Percentiles rank a stretch among this genome's conserved stretches.
These are phyloP conservation scores for Oreohelix idahoensis DNA, from an alignment of 1,140 invertebrate genomes.

Conservation along the genomic window DNA sequence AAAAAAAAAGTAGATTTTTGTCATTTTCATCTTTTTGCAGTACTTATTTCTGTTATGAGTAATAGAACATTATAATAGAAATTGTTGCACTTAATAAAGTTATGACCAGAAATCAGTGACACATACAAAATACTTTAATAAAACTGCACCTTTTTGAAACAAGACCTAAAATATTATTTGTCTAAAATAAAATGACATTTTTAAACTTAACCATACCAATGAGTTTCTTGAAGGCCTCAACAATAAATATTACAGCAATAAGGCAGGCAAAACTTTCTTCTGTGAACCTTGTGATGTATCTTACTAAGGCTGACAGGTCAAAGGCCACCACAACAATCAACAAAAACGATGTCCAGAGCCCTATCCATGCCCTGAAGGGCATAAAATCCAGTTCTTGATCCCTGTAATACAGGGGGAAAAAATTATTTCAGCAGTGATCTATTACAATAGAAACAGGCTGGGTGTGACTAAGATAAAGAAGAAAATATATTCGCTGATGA, in stretches of 20 bases:
- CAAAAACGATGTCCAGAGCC: constrained; percentile 93
- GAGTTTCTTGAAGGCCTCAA: constrained; percentile 85
- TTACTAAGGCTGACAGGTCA: constrained; percentile 96
- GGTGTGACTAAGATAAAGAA: too few species aligned
- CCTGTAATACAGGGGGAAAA: constrained; percentile 74
- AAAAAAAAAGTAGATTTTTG: too few species aligned
- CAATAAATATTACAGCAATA: constrained; percentile 99
- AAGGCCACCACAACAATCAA: constrained; percentile 92
- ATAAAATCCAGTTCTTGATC: constrained; percentile 89
- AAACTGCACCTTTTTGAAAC: too few species aligned
- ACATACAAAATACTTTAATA: too few species aligned
- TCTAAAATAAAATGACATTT: neutral
- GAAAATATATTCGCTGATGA: too few species aligned
- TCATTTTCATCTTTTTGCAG: too few species aligned
- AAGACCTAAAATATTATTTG: too few species aligned
- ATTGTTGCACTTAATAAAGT: too few species aligned
- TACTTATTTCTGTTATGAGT: too few species aligned
- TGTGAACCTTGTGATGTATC: constrained; percentile 98
- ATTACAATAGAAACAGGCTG: neutral
- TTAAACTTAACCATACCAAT: constrained; percentile 28
- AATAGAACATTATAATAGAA: too few species aligned
- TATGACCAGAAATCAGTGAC: too few species aligned
- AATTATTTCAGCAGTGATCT: neutral
- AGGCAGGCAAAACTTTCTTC: constrained; percentile 99
- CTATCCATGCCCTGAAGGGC: constrained; percentile 93